Base-by-base conservation (phyloP, 2,113 vertebrate species). In the Chrysemys picta region DNA sequence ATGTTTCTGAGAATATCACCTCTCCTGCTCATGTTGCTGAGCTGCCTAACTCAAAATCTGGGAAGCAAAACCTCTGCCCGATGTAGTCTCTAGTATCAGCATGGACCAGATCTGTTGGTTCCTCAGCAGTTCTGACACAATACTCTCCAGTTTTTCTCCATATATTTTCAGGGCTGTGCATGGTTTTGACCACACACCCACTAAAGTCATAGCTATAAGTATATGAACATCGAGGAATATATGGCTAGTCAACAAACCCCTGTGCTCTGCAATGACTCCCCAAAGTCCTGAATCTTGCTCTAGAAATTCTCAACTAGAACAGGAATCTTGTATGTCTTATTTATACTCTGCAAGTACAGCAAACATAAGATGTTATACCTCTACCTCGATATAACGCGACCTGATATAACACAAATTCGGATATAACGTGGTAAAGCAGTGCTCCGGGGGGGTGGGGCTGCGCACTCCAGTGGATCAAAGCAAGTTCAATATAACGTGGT, bases 151-250 rank as follows among this genome's bases (percentile, higher is more conserved):
- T 47, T 6, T 54, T 91, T 79, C 47, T 52, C 4, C 50, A 19
- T 3, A 3, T 31, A 11, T 59, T 90, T 91, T 85, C 54, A 81
- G 65, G 91, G 57, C 24, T 76, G 0, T 56, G 0, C 21, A n/a
- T 80, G 57, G 38, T 11, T 91, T 53, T 81, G 45, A 42, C 31
- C 27, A 24, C 4, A 0, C 1, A 0, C 3, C 35, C 49, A 1
- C n/a, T 94, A 47, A 35, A 35, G 82, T 93, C 1, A 3, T 9
- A 72, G 19, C 35, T 72, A 72, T 8, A 38, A 38, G 65, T 38
- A 57, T 76, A 8, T 2, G 27, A 95, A 47, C 5, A 22, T 38
- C 22, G 65, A 72, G 65, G 19, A 8, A n/a, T 1, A 1, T 38
- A 62, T 7, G 85, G 24, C 82, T 78, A 45, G 84, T 59, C 45